Conservation (phyloP, 2,888 invertebrate genomes). For the Mylabris sibirica region DNA sequence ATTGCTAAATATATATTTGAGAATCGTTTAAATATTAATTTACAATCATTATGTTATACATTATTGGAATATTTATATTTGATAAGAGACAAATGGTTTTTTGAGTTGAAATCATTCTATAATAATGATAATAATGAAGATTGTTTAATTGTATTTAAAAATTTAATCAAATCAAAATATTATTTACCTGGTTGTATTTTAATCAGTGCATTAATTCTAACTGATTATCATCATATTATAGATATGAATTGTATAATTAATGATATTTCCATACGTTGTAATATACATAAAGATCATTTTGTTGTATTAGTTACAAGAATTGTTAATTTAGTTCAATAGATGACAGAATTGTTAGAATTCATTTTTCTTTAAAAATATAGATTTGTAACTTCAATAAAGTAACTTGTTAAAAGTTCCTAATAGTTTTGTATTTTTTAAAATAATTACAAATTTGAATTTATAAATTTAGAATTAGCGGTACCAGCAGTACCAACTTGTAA, state of each 20-base stretch:
- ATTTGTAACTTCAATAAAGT: no score
- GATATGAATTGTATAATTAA: slow-evolving; percentile 19
- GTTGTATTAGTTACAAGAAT: slow-evolving; percentile 20
- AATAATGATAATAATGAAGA: slow-evolving; percentile 19
- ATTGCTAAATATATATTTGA: slow-evolving; percentile 22
- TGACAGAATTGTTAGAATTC: no score
- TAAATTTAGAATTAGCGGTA: no score
- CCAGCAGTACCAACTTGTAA: no score
- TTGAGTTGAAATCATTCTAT: slow-evolving; percentile 22
- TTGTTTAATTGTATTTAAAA: slow-evolving; percentile 19
- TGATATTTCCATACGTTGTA: slow-evolving; percentile 20
- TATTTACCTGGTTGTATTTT: slow-evolving; percentile 28
- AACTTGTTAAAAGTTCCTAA: no score
- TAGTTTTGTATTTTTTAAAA: no score
- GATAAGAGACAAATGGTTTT: slow-evolving; percentile 19
- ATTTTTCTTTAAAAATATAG: no score
- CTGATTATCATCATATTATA: slow-evolving; percentile 19
- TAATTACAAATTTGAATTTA: no score
- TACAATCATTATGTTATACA: slow-evolving; percentile 21
- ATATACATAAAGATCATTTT: slow-evolving; percentile 26
- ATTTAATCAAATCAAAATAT: slow-evolving; percentile 24
- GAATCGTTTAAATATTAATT: slow-evolving; percentile 10
- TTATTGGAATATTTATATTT: slow-evolving; percentile 26
- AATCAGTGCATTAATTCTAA: slow-evolving; percentile 21
- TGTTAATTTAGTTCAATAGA: slow-evolving; percentile 14